Conservation (phyloP, 2,113 vertebrate species). For the Myanophis thanlyinensis region DNA sequence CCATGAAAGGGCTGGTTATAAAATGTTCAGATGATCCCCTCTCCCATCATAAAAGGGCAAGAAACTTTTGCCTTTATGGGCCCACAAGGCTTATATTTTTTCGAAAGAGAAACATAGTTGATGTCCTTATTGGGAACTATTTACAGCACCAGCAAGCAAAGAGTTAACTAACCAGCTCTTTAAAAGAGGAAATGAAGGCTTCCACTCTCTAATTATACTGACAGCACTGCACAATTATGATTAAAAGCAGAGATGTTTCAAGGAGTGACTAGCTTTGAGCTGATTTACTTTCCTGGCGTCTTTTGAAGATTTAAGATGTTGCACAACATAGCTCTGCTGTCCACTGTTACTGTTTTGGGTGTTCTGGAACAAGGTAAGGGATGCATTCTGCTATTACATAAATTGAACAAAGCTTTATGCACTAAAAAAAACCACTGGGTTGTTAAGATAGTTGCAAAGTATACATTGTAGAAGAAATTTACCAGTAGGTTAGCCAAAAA, state of each 20-base stretch:
- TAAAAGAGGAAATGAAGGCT: conserved; percentile 39
- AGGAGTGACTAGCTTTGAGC: fast-evolving
- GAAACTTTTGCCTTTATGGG: background rate
- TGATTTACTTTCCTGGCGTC: fast-evolving
- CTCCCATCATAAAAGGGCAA: background rate
- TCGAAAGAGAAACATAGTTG: background rate
- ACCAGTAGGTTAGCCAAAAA: fast-evolving
- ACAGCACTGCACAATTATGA: background rate
- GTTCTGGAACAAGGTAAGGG: conserved; percentile 87
- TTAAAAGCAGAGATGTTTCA: background rate
- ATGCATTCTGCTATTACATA: background rate
- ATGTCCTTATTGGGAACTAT: background rate
- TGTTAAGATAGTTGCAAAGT: background rate
- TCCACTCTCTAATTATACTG: background rate
- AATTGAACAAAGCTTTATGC: fast-evolving
- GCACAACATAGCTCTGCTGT: conserved; percentile 75
- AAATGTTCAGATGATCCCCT: background rate
- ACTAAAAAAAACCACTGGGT: background rate
- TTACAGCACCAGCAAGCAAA: background rate
- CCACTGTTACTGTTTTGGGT: conserved; percentile 76
- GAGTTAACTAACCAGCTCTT: conserved; percentile 34
- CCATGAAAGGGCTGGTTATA: background rate
- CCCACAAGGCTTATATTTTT: background rate
- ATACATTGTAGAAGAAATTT: background rate
- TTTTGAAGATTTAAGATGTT: conserved; percentile 60